Conservation (phyloP, 2,797 vertebrate genomes). For the Notolabrus celidotus region DNA sequence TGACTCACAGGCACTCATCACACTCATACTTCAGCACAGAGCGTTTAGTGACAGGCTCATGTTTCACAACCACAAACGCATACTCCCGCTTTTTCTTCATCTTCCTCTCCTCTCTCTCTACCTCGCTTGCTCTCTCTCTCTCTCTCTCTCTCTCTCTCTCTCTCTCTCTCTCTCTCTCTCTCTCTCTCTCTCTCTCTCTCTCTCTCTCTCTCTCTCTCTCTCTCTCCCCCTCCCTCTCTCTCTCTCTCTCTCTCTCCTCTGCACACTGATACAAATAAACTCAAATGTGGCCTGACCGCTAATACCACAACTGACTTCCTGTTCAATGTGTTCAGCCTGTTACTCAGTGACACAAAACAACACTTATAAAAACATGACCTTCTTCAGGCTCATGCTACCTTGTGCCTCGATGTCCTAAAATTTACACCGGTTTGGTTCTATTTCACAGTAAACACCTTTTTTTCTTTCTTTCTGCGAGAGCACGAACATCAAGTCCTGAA, state of each 20-base stretch:
- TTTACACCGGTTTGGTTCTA: not conserved
- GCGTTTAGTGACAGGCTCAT: slow-evolving; percentile 21
- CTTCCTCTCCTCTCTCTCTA: slow-evolving; percentile 21
- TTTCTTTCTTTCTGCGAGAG: not conserved
- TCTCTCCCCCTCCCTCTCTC: slow-evolving; percentile 23
- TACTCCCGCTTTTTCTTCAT: slow-evolving; percentile 61
- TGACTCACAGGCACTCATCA: slow-evolving; percentile 8
- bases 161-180: slow-evolving; percentile 31
- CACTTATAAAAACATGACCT: slow-evolving; percentile 64
- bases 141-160: slow-evolving; percentile 33
- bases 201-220: slow-evolving; percentile 32
- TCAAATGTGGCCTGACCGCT: slow-evolving; percentile 80
- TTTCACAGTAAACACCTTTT: slow-evolving; percentile 10
- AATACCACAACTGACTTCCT: slow-evolving; percentile 88
- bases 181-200: slow-evolving; percentile 35
- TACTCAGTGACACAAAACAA: slow-evolving; percentile 73
- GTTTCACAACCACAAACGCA: slow-evolving; percentile 56
- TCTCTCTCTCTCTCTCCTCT: slow-evolving; percentile 45
- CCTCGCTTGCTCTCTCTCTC: slow-evolving; percentile 15
- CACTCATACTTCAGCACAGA: not conserved
- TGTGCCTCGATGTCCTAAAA: slow-evolving; percentile 23
- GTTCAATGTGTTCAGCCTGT: slow-evolving; percentile 74
- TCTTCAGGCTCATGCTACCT: slow-evolving; percentile 1
- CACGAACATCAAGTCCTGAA: slow-evolving; percentile 15
- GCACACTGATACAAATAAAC: slow-evolving; percentile 81